Evolutionary conservation across 2,113 vertebrate species (phyloP).

Genomic region (human (Homo sapiens)): GRCh38 chr11:76751501-76752000

Average conservation of each 20-base stretch:
- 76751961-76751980: background rate
- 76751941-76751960: background rate
- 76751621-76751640: background rate
- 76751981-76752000: background rate
- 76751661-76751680: background rate
- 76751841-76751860: background rate
- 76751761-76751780: background rate
- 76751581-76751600: background rate
- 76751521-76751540: background rate
- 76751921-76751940: background rate
- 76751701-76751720: background rate
- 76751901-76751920: background rate
- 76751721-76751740: background rate
- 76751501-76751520: background rate
- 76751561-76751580: background rate
- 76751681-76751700: background rate
- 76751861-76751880: background rate
- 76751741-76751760: background rate
- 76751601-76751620: background rate
- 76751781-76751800: background rate
- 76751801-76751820: background rate
- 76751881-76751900: background rate
- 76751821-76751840: background rate
- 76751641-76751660: background rate
- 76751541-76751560: background rate